Conservation (phyloP, 2,113 vertebrate species). For the Myiozetetes cayanensis region DNA sequence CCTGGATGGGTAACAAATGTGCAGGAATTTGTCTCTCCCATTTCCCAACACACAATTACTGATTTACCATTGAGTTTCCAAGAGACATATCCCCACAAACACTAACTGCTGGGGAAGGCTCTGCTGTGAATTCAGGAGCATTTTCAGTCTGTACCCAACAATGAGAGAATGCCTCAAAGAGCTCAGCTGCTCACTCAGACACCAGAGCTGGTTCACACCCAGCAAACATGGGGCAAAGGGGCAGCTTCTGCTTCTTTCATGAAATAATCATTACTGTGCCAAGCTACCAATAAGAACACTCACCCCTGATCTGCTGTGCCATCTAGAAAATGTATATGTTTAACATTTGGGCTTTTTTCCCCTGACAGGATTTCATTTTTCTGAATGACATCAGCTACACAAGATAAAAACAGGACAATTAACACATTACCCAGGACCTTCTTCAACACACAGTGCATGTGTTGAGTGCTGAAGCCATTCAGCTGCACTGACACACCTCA, state of each 20-base stretch:
- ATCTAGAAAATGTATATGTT: fast-evolving
- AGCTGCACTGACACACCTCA: background rate
- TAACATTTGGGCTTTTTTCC: background rate
- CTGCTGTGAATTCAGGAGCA: background rate
- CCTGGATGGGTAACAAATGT: background rate
- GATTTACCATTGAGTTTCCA: background rate
- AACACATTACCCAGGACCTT: background rate
- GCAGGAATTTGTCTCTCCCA: background rate
- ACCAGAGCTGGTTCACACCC: background rate
- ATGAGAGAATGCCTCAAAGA: background rate
- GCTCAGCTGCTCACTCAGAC: background rate
- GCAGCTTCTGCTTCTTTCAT: background rate
- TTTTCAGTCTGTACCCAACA: background rate
- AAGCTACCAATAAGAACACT: background rate
- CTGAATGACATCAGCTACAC: background rate
- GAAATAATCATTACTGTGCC: background rate
- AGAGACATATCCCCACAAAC: background rate
- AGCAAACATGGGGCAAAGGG: background rate
- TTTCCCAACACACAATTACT: background rate
- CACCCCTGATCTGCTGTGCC: background rate
- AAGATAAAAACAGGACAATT: background rate
- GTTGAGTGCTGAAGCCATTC: background rate
- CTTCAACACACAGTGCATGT: background rate
- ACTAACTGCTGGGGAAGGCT: background rate
- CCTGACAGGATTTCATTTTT: background rate